Conservation (phyloP, 2,113 vertebrate species). For the Nettapus auritus region DNA sequence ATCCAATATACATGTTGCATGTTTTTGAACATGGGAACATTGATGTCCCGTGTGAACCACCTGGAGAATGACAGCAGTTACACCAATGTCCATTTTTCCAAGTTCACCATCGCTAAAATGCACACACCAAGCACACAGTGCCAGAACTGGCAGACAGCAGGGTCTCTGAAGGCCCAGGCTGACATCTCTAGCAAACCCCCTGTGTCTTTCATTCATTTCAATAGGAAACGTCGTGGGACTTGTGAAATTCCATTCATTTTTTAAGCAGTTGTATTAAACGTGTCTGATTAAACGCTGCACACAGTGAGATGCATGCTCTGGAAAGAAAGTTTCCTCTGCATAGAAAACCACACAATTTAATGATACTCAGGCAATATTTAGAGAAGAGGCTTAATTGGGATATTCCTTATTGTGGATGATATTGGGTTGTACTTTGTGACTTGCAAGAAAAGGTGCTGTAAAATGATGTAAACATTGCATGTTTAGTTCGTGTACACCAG, state of each 20-base stretch:
- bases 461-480: background rate
- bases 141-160: background rate
- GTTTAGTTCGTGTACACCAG: background rate
- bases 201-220: slow-evolving; percentile 66
- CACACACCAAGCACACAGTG: background rate
- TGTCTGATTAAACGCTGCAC: slow-evolving; percentile 11
- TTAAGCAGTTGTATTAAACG: background rate
- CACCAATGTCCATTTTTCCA: background rate
- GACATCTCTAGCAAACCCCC: slow-evolving; percentile 61
- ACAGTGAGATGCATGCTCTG: background rate
- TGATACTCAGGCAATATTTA: background rate
- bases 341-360: background rate
- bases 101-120: background rate
- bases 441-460: background rate
- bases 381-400: slow-evolving; percentile 25
- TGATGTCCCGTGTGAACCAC: background rate
- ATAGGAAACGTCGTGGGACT: slow-evolving; percentile 35
- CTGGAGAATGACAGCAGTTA: background rate
- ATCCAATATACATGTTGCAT: fast-evolving
- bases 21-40: fast-evolving
- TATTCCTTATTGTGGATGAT: background rate
- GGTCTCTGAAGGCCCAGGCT: slow-evolving; percentile 57
- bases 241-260: slow-evolving; percentile 41
- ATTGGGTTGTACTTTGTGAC: fast-evolving
- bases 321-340: background rate